Percentiles rank a stretch among this genome's conserved stretches.
phyloP scores from a whole-genome alignment of 2,113 vertebrate species.

The Mustela lutreola region DNA sequence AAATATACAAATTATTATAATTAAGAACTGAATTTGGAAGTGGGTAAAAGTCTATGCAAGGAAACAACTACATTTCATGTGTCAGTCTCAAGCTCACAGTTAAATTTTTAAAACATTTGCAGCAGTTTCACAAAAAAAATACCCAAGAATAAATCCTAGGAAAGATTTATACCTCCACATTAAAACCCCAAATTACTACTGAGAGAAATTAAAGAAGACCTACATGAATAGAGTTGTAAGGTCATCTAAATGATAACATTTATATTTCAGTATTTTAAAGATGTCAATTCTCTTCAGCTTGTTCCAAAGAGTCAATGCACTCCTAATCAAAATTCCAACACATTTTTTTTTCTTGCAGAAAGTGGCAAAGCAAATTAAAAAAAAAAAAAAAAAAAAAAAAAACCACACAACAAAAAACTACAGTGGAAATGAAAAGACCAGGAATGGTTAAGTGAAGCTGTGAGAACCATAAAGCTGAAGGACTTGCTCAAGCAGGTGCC shows the following conservation, averaged over 20 bases:
- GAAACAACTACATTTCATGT: not conserved
- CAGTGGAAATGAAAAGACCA: not conserved
- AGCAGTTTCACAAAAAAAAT: not conserved
- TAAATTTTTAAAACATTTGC: slow-evolving; percentile 10
- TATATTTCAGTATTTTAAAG: not conserved
- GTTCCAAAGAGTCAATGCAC: not conserved
- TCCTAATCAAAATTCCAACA: not conserved
- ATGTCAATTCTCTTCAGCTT: not conserved
- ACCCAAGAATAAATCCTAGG: not conserved
- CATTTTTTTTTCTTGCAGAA: not conserved
- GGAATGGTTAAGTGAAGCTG: not conserved
- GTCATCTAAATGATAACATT: not conserved
- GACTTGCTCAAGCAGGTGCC: not conserved
- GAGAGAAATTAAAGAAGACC: not conserved
- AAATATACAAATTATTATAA: not conserved
- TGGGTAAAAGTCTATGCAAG: not conserved
- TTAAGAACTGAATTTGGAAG: not conserved
- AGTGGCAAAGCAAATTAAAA: not conserved
- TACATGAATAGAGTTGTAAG: not conserved
- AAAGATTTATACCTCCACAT: not conserved
- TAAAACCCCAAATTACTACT: not conserved
- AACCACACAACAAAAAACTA: not conserved
- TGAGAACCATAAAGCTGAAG: not conserved
- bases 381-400: too few relatives aligned
- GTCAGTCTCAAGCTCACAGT: not conserved